Evolutionary conservation across 1,140 invertebrate species (phyloP), one percentile per base, ranked within the genome.

Genomic region (Micrasema longulum): DNA sequence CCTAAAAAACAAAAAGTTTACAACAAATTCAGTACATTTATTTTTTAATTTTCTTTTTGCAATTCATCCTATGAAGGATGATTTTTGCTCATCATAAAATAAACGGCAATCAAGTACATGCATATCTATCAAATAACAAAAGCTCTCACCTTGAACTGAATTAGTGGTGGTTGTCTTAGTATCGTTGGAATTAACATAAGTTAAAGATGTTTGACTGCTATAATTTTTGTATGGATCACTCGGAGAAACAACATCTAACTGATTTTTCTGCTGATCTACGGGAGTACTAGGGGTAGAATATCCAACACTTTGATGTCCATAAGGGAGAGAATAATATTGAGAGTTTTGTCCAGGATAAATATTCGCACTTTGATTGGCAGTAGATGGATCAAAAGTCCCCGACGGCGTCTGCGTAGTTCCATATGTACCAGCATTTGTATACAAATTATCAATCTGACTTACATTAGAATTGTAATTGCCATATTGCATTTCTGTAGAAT

Each of bases 341-440:
- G 77, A 77, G 18, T 72, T 77, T 76, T 50, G 75, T 16, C 11
- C 57, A 5, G 38, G 66, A 71, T 26, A 47, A 75, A 77, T 66
- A 77, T 78, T 62, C 52, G 64, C 26, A 60, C 47, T 47, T 52
- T 76, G 79, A 45, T 52, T 62, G 31, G 77, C 77, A 80, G 77
- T 80, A 0, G 79, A 76, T 69, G 79, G 70, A 38, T 77, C 72
- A 20, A 77, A 78, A 50, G 77, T 80, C 43, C 84, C 84, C 1
- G 87, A 87, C 35, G 83, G 86, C 0, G 87, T 88, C 18, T 88
- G 88, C 20, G 83, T 79, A 0, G 86, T 84, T 47, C 82, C 78
- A 68, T 76, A 69, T 10, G 50, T 71, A 9, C 74, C 76, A 67
- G 75, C 81, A 36, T 72, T 85, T 2, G 81, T 82, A 62, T 84